phyloP scores from a whole-genome alignment of 2,888 invertebrate species.

The Masnerella sp. region DNA sequence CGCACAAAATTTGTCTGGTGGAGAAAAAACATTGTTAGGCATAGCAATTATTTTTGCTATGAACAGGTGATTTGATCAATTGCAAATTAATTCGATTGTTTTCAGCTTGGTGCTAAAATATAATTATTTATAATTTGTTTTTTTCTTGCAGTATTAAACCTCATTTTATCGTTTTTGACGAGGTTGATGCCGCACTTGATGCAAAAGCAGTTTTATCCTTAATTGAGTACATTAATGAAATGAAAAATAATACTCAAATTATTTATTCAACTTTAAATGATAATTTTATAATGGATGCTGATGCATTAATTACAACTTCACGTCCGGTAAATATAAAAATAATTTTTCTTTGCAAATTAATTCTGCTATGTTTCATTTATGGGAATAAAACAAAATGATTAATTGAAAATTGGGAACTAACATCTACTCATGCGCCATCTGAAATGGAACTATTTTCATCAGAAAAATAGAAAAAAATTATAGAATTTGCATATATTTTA shows the following conservation, averaged over 20 bases:
- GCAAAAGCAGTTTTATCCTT: background rate
- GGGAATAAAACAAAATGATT: too few relatives aligned
- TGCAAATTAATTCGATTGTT: too few relatives aligned
- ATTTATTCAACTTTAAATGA: slow-evolving; percentile 21
- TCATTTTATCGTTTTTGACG: slow-evolving; percentile 30
- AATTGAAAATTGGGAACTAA: too few relatives aligned
- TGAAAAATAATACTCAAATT: slow-evolving; percentile 7
- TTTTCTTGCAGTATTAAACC: slow-evolving; percentile 8
- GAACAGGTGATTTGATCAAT: too few relatives aligned
- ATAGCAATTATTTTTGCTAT: slow-evolving; percentile 20
- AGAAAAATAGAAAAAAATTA: too few relatives aligned
- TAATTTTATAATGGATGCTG: background rate
- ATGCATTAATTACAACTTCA: slow-evolving; percentile 11
- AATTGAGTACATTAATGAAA: background rate
- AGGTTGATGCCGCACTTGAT: slow-evolving; percentile 31
- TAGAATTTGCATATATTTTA: too few relatives aligned
- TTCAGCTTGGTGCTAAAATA: background rate
- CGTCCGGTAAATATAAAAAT: slow-evolving; percentile 4
- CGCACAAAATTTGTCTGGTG: slow-evolving; percentile 15
- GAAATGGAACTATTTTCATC: too few relatives aligned
- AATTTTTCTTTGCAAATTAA: too few relatives aligned
- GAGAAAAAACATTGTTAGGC: slow-evolving; percentile 20
- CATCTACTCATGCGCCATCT: too few relatives aligned
- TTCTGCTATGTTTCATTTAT: too few relatives aligned
- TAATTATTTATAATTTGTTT: background rate